Evolutionary conservation across 1,140 invertebrate genomes (phyloP).

Genomic region (Megalopta genalis): DNA sequence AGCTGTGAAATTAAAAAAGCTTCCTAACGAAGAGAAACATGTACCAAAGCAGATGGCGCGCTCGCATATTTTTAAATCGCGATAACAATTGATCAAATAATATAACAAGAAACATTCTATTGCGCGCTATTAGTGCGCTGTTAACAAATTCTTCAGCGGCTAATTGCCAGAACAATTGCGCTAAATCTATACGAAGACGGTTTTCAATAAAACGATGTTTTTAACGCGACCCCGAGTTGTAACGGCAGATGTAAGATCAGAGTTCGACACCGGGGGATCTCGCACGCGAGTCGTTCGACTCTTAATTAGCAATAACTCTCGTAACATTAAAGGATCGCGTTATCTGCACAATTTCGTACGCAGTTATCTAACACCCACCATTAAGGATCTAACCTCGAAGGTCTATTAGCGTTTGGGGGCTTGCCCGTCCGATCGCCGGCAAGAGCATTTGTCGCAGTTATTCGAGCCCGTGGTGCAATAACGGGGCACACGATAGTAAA

Average conservation of each 20-base stretch:
- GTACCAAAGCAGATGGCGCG: too few relatives aligned
- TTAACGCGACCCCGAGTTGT: too few relatives aligned
- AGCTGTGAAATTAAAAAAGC: too few relatives aligned
- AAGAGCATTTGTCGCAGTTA: slow-evolving; percentile 47
- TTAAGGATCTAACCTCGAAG: not conserved
- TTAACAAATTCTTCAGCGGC: too few relatives aligned
- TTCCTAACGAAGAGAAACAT: too few relatives aligned
- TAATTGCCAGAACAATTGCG: too few relatives aligned
- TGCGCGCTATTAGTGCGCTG: too few relatives aligned
- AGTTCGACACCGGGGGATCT: not conserved
- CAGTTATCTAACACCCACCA: slow-evolving; percentile 21
- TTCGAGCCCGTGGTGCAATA: slow-evolving; percentile 45
- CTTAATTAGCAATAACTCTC: not conserved
- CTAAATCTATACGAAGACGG: too few relatives aligned
- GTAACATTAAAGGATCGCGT: not conserved
- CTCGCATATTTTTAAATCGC: too few relatives aligned
- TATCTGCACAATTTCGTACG: slow-evolving; percentile 17
- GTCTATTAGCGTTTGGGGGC: slow-evolving; percentile 3
- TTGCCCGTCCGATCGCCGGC: not conserved
- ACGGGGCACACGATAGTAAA: slow-evolving; percentile 49
- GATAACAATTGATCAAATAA: too few relatives aligned
- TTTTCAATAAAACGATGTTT: too few relatives aligned
- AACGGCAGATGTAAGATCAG: not conserved
- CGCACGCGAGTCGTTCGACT: not conserved
- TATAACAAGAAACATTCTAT: too few relatives aligned